Evolutionary conservation across 2,888 invertebrate genomes (phyloP), one percentile per base, ranked within the genome.

Genomic region (Laspeyria flexula): DNA sequence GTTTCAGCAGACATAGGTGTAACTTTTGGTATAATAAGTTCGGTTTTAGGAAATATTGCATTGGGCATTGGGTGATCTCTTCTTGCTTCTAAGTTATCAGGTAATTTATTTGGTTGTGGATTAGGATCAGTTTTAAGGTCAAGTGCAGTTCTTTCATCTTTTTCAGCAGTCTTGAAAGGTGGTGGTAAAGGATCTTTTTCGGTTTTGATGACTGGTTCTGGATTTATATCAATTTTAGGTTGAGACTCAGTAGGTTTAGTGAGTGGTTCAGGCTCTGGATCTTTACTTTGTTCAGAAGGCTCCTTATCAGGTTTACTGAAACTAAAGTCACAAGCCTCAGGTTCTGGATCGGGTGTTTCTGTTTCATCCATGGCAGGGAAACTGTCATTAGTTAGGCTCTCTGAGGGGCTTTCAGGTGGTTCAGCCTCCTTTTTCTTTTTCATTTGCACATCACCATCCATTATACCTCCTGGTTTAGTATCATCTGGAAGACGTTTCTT

Each of bases 341-440:
- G 79, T 66, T 92, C 92, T 23, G 89, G 85, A 53, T 93, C 92
- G 50, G 91, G 90, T 66, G 86, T 92, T 66, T 94, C 95, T 55
- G 93, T 92, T 71, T 94, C 94, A 79, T 96, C 96, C 86, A 96
- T 95, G 39, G 96, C 95, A 33, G 97, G 96, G 73, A 96, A 97
- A 73, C 97, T 97, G 77, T 97, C 97, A 59, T 97, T 96, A 37
- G 96, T 96, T 55, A 96, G 94, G 78, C 97, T 97, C 78, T 96
- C 96, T 33, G 96, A 95, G 10, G 97, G 97, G 88, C 97, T 97
- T 75, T 96, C 94, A 10, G 94, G 93, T 50, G 93, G 88, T 57
- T 95, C 94, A 41, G 75, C 85, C 44, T 86, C 78, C 65, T 84
- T 88, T 71, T 89, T 92, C 84, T 93, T 93, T 72, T 92, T 93